phyloP scores from a whole-genome alignment of 2,888 invertebrate species.

The Caenorhabditis uteleia region DNA sequence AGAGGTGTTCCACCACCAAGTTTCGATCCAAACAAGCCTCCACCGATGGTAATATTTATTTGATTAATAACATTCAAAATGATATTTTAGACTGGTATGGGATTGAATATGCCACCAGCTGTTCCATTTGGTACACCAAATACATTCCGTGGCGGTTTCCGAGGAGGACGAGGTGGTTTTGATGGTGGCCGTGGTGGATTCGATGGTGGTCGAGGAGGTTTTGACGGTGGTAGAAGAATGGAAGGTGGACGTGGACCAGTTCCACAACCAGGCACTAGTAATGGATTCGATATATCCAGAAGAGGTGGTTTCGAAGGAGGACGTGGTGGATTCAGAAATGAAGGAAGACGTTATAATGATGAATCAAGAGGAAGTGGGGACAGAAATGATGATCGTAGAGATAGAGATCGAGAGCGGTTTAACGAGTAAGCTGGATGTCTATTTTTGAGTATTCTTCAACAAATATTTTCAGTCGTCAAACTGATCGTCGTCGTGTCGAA shows the following conservation, averaged over 20 bases:
- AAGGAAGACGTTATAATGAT: conserved; percentile 9
- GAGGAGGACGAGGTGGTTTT: not conserved
- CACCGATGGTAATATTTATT: conserved; percentile 1
- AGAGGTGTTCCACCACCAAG: conserved; percentile 7
- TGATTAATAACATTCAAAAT: too few relatives aligned
- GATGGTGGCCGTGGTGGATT: not conserved
- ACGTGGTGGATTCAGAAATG: conserved; percentile 2
- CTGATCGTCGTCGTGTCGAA: too few relatives aligned
- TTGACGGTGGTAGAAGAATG: not conserved
- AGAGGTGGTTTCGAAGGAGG: conserved; percentile 1
- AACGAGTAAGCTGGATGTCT: too few relatives aligned
- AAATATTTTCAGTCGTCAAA: too few relatives aligned
- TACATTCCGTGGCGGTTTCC: not conserved
- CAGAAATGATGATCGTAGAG: not conserved
- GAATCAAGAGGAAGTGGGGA: conserved; percentile 6
- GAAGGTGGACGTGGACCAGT: not conserved
- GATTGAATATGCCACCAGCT: conserved; percentile 7
- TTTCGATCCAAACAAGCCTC: conserved; percentile 29
- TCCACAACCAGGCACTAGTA: not conserved
- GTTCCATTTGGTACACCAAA: too few relatives aligned
- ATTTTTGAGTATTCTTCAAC: too few relatives aligned
- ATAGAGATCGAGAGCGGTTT: conserved; percentile 5
- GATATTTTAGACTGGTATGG: not conserved
- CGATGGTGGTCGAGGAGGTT: not conserved
- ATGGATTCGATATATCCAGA: not conserved